Percentiles rank a stretch among this genome's conserved stretches.
These are phyloP conservation scores for Neoascia interrupta DNA, from an alignment of 2,888 invertebrate species.

Conservation along the genomic window DNA sequence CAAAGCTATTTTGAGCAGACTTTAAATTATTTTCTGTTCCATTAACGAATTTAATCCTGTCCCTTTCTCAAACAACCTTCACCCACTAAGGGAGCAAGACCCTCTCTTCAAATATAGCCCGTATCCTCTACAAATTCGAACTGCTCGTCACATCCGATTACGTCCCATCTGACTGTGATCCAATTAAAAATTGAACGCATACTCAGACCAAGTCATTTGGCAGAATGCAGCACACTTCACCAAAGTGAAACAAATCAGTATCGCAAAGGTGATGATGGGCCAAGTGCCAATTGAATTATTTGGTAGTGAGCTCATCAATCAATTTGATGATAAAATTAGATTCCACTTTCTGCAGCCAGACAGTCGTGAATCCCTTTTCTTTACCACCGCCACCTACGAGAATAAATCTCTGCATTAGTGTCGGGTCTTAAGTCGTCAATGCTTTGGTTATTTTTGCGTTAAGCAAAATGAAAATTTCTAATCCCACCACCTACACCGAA, in stretches of 20 bases:
- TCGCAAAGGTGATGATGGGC: slow-evolving; percentile 51
- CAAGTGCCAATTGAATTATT: slow-evolving; percentile 66
- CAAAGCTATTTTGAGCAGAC: too few relatives aligned
- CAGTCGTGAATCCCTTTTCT: slow-evolving; percentile 6
- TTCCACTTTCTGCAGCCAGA: slow-evolving; percentile 29
- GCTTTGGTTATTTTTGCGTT: neutral
- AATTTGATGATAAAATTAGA: slow-evolving; percentile 57
- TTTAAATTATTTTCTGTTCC: too few relatives aligned
- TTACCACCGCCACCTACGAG: neutral
- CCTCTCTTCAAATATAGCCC: too few relatives aligned
- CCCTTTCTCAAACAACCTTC: too few relatives aligned
- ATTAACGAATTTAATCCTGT: too few relatives aligned
- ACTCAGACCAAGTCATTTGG: slow-evolving; percentile 6
- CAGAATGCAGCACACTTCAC: slow-evolving; percentile 4
- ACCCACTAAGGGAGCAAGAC: too few relatives aligned
- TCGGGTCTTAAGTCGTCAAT: too few relatives aligned
- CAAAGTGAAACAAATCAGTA: slow-evolving; percentile 31
- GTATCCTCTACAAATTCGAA: slow-evolving; percentile 32
- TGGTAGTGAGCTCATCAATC: slow-evolving; percentile 66
- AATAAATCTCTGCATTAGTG: slow-evolving; percentile 17
- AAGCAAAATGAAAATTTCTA: slow-evolving; percentile 2
- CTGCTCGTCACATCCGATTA: slow-evolving; percentile 39
- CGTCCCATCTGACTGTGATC: slow-evolving; percentile 1
- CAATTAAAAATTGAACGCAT: slow-evolving; percentile 47
- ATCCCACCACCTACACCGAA: neutral